phyloP scores from a whole-genome alignment of 2,797 vertebrate genomes.

The Xerus rutilus region DNA sequence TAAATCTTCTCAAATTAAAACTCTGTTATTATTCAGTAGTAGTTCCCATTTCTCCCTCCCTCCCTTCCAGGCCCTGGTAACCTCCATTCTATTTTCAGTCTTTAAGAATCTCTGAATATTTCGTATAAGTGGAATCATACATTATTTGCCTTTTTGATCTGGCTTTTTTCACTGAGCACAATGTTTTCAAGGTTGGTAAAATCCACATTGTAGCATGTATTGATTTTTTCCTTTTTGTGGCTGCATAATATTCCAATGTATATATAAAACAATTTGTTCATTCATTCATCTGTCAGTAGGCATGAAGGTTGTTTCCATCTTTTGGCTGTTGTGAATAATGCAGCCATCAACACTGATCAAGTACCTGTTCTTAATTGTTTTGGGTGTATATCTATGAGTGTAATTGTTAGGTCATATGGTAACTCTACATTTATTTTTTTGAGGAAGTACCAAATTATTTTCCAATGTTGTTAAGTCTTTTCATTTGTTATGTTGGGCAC shows the following conservation, averaged over 20 bases:
- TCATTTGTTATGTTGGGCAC: background rate
- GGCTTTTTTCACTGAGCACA: background rate
- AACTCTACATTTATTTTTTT: slow-evolving; percentile 21
- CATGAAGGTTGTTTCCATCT: background rate
- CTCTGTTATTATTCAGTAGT: background rate
- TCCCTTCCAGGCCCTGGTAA: background rate
- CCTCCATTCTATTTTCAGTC: background rate
- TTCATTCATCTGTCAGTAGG: background rate
- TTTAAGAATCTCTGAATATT: background rate
- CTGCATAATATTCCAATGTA: background rate
- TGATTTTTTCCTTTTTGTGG: background rate
- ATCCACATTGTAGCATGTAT: background rate
- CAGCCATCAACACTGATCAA: background rate
- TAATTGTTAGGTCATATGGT: background rate
- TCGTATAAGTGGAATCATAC: background rate
- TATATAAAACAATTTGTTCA: background rate
- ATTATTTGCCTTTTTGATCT: background rate
- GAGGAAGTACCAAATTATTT: background rate
- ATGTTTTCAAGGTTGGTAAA: background rate
- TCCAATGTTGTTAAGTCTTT: background rate
- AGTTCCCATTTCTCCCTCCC: background rate
- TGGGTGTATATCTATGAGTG: background rate
- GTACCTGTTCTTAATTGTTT: background rate
- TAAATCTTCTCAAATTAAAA: background rate
- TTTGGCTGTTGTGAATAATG: background rate